Evolutionary conservation across 2,888 invertebrate genomes (phyloP).

Genomic region (Sarcophaga rosellei): DNA sequence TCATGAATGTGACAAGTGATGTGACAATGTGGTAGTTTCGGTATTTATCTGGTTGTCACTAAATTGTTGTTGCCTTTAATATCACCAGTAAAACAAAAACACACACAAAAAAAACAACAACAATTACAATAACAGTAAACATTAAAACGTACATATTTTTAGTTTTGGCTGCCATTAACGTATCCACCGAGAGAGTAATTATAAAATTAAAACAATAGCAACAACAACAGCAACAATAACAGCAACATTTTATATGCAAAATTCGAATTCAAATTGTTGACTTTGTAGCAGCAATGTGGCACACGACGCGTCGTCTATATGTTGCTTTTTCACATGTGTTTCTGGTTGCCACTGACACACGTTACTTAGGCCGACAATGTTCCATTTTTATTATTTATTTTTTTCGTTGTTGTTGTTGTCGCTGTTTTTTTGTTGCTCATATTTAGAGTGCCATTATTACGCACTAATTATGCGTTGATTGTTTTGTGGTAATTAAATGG

Average conservation of each 20-base stretch:
- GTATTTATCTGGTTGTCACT: constrained; percentile 53
- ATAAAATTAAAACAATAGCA: constrained; percentile 40
- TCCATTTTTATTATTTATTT: neutral
- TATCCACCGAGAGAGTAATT: constrained; percentile 41
- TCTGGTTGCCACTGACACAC: neutral
- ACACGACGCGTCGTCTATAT: neutral
- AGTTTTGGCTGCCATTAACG: constrained; percentile 38
- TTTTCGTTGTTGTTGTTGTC: neutral
- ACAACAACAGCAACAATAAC: neutral
- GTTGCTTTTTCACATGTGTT: neutral
- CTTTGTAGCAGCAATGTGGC: constrained; percentile 25
- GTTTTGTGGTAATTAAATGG: constrained; percentile 67
- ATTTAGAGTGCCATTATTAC: constrained; percentile 55
- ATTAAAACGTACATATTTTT: neutral
- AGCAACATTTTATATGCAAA: constrained; percentile 23
- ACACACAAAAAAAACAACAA: constrained; percentile 8
- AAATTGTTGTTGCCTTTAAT: constrained; percentile 44
- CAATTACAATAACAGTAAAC: no score
- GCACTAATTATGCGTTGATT: constrained; percentile 69
- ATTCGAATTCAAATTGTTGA: constrained; percentile 59
- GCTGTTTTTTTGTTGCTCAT: constrained; percentile 3
- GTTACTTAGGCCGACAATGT: constrained; percentile 15
- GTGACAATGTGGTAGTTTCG: constrained; percentile 59
- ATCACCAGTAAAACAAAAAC: constrained; percentile 18
- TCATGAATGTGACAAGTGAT: constrained; percentile 66